Base-by-base conservation (phyloP, 2,888 invertebrate species). In the Cryptocephalus moraei region DNA sequence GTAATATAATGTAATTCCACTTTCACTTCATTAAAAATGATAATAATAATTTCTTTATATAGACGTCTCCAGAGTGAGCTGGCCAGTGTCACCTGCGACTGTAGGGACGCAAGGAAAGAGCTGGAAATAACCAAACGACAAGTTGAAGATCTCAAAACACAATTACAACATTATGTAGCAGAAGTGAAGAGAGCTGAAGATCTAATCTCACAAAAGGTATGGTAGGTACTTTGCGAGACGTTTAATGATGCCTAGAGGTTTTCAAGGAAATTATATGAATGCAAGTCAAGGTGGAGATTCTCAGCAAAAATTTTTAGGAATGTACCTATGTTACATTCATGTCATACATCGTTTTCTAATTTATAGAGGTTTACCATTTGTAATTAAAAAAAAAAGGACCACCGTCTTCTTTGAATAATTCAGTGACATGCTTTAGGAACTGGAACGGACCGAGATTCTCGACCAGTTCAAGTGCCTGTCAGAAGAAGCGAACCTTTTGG, bases 131-230 rank as follows among this genome's bases (percentile, higher is more conserved):
- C 82, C 12, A 78, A 78, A 55, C 76, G 79, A 61, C 86, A 89
- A 72, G 82, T 86, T 14, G 82, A 81, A 47, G 78, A 82, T 56
- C 70, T 89, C 52, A 87, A 84, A 64, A 77, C 80, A 51, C 86
- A 89, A 63, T 68, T 89, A 50, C 86, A 87, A 61, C 84, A 86
- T 60, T 90, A 90, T 70, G 86, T 89, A 6, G 79, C 81, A 57
- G 87, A 89, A 74, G 82, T 90, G 11, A 81, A 85, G 61, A 75
- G 85, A 58, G 84, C 84, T 50, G 88, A 89, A 67, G 87, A 89
- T 59, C 69, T 87, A 48, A 73, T 89, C 32, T 77, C 81, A 48
- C 76, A 81, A 56, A 83, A 82, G 71, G 82, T 80, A 58, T 49
- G 49, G 13, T 8, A 2, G 22, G 2, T n/a, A n/a, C n/a, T n/a